These are phyloP conservation scores for Acrocephalus scirpaceus DNA, from an alignment of 2,797 vertebrate species.

Conservation along the genomic window DNA sequence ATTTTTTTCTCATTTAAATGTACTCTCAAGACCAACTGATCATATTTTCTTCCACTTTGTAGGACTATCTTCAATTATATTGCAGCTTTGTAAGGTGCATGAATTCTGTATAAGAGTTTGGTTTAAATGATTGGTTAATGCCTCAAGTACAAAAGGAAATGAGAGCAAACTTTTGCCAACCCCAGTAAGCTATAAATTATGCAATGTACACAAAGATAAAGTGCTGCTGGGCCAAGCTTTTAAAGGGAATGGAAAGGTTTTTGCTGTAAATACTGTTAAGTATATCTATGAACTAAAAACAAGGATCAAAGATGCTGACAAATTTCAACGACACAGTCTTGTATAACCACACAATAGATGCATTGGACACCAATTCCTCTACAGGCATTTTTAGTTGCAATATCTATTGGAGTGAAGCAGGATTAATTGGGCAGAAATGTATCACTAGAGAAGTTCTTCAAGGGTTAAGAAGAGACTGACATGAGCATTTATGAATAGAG, in stretches of 20 bases:
- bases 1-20: constrained; percentile 33
- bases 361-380: neutral
- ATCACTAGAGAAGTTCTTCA: neutral
- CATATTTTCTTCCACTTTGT: constrained; percentile 46
- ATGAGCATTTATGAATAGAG: neutral
- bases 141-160: constrained; percentile 2
- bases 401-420: neutral
- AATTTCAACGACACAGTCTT: neutral
- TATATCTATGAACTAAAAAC: neutral
- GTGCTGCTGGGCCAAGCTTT: neutral
- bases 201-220: neutral
- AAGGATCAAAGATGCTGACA: neutral
- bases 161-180: neutral
- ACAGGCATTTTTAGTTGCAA: neutral
- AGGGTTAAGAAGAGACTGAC: neutral
- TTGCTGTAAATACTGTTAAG: neutral
- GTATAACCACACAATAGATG: accelerated
- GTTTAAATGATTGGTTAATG: constrained; percentile 16
- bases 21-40: neutral
- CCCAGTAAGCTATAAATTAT: neutral
- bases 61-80: neutral
- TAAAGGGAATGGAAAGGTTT: neutral
- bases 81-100: constrained; percentile 3
- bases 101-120: neutral
- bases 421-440: neutral